Evolutionary conservation across 1,140 invertebrate species (phyloP), one percentile per base, ranked within the genome.

Genomic region (Drosophila pseudoananassae): DNA sequence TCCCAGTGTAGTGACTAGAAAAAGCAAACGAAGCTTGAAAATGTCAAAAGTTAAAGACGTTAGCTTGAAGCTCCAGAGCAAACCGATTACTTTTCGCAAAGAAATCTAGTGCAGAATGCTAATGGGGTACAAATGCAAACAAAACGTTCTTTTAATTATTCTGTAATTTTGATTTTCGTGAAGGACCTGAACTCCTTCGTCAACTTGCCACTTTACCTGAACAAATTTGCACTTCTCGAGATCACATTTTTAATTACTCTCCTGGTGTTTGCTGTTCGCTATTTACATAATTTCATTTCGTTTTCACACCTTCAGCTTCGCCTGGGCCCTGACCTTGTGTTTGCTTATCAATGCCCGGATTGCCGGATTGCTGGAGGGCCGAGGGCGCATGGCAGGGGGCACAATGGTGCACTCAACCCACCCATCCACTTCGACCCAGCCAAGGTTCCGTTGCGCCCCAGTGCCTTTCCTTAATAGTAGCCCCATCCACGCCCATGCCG

Each of bases 201-300:
- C 57, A 38, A 61, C 61, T 61, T 4, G 12, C 56, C 12, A 38
- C 52, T 73, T 31, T 49, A 38, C 27, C 45, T 50, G 12, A 43
- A 40, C 71, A 53, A 66, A 68, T 75, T 53, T 66, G 46, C 63
- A 38, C 52, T 69, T 29, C 23, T 38, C n/a, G 40, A 69, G 65
- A 68, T 68, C 51, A 23, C 53, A 47, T 49, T 56, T 69, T 53
- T 78, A 78, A 78, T 78, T 82, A 81, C 68, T 36, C 47, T 46
- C 63, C 14, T n/a, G 38, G 33, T 65, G 38, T 43, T 54, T 55
- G 43, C 40, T 60, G 46, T 63, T 76, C 40, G 61, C 79, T 68
- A 78, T 83, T 81, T 78, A 68, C 68, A 78, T 74, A 54, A 65
- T 66, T 65, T 45, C 20, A 47, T 75, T 76, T 51, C 38, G 33